Base-by-base conservation (phyloP, 2,797 vertebrate genomes). In the Toxotes lorentzi region DNA sequence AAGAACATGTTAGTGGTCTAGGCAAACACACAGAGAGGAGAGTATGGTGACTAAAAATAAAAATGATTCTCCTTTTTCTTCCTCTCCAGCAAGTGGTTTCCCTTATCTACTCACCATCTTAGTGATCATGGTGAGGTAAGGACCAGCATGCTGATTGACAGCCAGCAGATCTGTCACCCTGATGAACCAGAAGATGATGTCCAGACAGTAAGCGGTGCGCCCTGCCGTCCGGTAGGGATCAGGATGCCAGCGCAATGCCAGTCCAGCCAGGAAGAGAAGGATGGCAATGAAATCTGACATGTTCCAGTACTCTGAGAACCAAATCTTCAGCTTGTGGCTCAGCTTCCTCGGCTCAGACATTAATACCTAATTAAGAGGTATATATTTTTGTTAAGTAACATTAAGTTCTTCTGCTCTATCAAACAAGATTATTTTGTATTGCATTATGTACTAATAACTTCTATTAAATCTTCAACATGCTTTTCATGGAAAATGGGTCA, bases 251-350 rank as follows among this genome's bases (percentile, higher is more conserved):
- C 98, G 97, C 82, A 99, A 88, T 7, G 65, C 89, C 79, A 99
- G 94, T 17, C 97, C 98, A 63, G 93, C 89, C 78, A 96, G 87
- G 87, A 99, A 99, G 40, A 99, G 91, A 63, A 97, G 51, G 83
- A 98, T 98, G 48, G 96, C 98, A 40, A 97, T 66, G 48, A 96
- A 96, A 85, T 99, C 98, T 13, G 96, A 97, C 59, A 97, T 73
- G 92, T 99, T 99, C 98, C 98, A 99, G 91, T 99, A 99, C 85
- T 99, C 98, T n/a, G 95, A 95, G 87, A 98, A 96, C 98, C 98
- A 99, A 59, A 99, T 93, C 89, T 97, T 98, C 82, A 99, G 91
- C 88, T 99, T 99, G 87, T 97, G 97, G 62, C 78, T 92, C 81
- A 98, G 92, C 78, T 97, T 97, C 80, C 94, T 95, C 5, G 98